Conservation (phyloP, 2,113 vertebrate genomes). For the Barnardius zonarius region DNA sequence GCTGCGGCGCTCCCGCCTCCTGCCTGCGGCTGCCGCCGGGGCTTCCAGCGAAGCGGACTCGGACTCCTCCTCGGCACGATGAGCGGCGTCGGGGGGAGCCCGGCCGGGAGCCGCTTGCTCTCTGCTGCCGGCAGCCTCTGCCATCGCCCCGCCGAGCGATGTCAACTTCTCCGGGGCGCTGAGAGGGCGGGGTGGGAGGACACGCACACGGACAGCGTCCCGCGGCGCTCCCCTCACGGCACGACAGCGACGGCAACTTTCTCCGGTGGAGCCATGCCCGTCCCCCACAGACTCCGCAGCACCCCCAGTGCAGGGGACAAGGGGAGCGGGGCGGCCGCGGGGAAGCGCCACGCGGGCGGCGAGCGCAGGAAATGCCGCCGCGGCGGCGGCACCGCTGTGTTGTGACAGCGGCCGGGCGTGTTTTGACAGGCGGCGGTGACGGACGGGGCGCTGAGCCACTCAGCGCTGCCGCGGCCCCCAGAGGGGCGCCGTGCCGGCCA, state of each 20-base stretch:
- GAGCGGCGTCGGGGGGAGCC: background rate
- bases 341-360: background rate
- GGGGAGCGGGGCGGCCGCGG: background rate
- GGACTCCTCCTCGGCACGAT: slow-evolving; percentile 78
- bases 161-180: background rate
- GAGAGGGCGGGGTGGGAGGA: background rate
- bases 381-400: slow-evolving; percentile 6
- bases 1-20: slow-evolving; percentile 79
- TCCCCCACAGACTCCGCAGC: background rate
- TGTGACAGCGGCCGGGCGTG: slow-evolving; percentile 66
- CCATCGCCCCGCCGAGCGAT: slow-evolving; percentile 53
- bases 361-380: slow-evolving; percentile 34
- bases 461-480: background rate
- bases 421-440: slow-evolving; percentile 71
- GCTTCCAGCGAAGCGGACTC: slow-evolving; percentile 66
- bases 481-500: slow-evolving; percentile 7
- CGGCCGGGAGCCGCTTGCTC: slow-evolving; percentile 1
- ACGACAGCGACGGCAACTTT: background rate
- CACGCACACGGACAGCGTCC: background rate
- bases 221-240: slow-evolving; percentile 39
- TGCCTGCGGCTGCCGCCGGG: slow-evolving; percentile 58
- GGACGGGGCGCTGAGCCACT: slow-evolving; percentile 51
- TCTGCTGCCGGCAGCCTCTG: slow-evolving; percentile 58
- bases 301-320: background rate
- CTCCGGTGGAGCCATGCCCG: slow-evolving; percentile 17